Percentiles rank a stretch among this genome's conserved stretches.
Evolutionary conservation across 2,113 vertebrate species (phyloP).

Genomic region (Ictalurus furcatus): DNA sequence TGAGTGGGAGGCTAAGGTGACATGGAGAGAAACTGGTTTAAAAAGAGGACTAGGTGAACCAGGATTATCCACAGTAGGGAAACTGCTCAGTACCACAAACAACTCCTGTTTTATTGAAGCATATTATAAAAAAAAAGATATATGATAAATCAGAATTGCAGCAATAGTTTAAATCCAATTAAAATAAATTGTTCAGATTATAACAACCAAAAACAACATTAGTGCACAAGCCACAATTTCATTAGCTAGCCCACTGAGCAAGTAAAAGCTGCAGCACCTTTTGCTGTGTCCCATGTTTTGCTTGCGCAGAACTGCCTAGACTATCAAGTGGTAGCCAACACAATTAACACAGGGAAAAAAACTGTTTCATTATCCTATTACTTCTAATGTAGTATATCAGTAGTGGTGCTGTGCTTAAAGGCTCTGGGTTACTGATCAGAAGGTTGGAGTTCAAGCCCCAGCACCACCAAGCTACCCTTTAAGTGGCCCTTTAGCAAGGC

Average conservation of each 20-base stretch:
- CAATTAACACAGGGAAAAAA: too few relatives aligned
- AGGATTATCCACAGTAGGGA: background rate
- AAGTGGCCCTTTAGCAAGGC: background rate
- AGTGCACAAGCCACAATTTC: background rate
- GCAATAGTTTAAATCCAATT: background rate
- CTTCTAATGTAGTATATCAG: background rate
- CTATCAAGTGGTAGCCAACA: background rate
- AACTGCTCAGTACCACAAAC: background rate
- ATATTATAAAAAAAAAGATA: background rate
- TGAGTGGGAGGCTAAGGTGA: conserved; percentile 83
- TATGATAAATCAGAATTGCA: background rate
- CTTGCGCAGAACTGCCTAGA: background rate
- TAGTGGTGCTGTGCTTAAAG: background rate
- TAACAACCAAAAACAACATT: background rate
- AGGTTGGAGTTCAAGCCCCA: background rate
- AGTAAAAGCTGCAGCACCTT: background rate
- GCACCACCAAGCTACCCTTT: background rate
- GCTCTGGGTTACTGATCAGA: background rate
- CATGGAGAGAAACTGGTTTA: conserved; percentile 6
- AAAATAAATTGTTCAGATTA: background rate
- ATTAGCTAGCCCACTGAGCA: background rate
- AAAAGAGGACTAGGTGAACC: background rate
- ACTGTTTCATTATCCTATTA: background rate
- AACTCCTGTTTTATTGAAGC: background rate
- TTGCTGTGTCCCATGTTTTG: background rate